These are phyloP conservation scores for Antedon mediterranea DNA, from an alignment of 53 echinoderm and acorn worm genomes.

Conservation along the genomic window DNA sequence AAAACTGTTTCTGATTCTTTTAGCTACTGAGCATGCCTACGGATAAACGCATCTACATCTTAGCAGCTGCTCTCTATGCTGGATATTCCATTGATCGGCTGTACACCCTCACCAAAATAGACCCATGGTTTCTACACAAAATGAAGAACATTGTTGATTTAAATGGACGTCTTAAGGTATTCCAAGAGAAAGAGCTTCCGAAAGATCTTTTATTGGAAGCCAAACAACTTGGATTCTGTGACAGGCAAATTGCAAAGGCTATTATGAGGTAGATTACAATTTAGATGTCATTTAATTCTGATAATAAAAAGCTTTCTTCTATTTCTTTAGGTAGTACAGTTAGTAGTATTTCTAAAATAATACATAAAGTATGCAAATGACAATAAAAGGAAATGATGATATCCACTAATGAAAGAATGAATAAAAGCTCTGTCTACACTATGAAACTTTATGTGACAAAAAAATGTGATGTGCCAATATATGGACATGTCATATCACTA, in stretches of 20 bases:
- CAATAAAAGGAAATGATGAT: too few species aligned
- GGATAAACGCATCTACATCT: conserved; percentile 78
- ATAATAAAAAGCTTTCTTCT: too few species aligned
- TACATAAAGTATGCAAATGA: too few species aligned
- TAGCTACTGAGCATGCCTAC: conserved; percentile 73
- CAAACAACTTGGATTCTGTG: conserved; percentile 87
- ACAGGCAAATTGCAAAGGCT: conserved; percentile 73
- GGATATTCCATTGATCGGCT: conserved; percentile 84
- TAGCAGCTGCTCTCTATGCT: conserved; percentile 87
- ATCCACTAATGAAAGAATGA: too few species aligned
- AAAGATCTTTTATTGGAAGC: conserved; percentile 38
- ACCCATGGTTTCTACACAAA: conserved; percentile 95
- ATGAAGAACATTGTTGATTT: conserved; percentile 73
- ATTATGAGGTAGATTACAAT: conserved; percentile 79
- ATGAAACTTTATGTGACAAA: too few species aligned
- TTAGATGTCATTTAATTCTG: too few species aligned
- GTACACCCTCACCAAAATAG: conserved; percentile 85
- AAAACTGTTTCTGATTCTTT: too few species aligned
- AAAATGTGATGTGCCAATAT: too few species aligned
- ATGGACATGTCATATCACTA: too few species aligned
- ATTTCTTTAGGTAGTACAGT: too few species aligned
- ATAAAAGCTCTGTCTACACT: too few species aligned
- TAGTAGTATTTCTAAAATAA: too few species aligned
- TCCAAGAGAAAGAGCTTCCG: conserved; percentile 21
- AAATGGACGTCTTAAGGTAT: conserved; percentile 23